Base-by-base conservation (phyloP, 2,113 vertebrate genomes). In the Etheostoma spectabile region DNA sequence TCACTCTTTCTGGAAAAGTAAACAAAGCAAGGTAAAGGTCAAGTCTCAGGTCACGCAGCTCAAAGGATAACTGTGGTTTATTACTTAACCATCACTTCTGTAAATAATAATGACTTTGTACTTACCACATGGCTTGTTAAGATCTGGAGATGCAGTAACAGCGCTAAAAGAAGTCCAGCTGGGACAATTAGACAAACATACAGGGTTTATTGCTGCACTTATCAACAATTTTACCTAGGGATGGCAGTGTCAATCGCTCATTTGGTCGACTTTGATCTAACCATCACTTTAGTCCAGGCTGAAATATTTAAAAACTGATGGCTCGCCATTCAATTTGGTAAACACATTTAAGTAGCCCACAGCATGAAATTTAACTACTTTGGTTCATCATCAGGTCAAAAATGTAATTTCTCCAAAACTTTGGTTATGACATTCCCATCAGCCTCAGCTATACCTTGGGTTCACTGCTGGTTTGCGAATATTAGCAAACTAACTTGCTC, bases 1-100 rank as follows among this genome's bases (percentile, higher is more conserved):
- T 38, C 59, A 55, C 24, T 74, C 51, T 65, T 52, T 4, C 27
- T 42, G 35, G 0, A 73, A 42, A 62, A 33, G 33, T 61, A 71
- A 85, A 63, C 48, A 71, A 79, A 57, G 19, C 27, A 70, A 33
- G 57, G 19, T 56, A 30, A 18, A 57, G 52, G 33, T 77, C 42
- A 80, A 33, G 30, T 13, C 33, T 72, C 30, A 18, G 48, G 21
- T 82, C 27, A 12, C 10, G 5, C 30, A 53, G 53, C n/a, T 63
- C 35, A 67, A 46, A 62, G n/a, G 5, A 30, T 51, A 59, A 81
- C n/a, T 55, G 14, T 57, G 21, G 21, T 61, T 66, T 75, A 71
- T n/a, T 52, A 42, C 16, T 15, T 21, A 10, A 3, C 57, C 19
- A 53, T 24, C 14, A 24, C 69, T 63, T 57, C 3, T 49, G 11